phyloP scores from a whole-genome alignment of 1,140 invertebrate species.

The Hermetia illucens region DNA sequence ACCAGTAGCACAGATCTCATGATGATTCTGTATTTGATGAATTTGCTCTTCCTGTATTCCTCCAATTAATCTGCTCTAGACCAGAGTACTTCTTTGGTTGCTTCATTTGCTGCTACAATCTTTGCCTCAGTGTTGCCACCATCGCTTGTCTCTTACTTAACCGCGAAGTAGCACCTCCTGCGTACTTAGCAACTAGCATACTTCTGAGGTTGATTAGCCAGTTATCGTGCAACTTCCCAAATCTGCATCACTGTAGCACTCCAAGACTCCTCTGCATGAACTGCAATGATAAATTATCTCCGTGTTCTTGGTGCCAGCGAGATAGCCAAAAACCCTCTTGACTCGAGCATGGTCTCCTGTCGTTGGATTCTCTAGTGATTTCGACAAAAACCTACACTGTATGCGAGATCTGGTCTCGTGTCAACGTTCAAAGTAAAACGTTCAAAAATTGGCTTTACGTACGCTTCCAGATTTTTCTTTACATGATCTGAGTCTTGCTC shows the following conservation, averaged over 20 bases:
- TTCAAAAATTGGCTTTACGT: conserved; percentile 21
- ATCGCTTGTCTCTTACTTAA: conserved; percentile 22
- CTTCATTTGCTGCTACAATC: conserved; percentile 29
- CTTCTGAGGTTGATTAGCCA: conserved; percentile 19
- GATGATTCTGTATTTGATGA: too few species aligned
- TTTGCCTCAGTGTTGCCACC: conserved; percentile 32
- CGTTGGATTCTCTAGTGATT: conserved; percentile 25
- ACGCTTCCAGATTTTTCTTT: conserved; percentile 18
- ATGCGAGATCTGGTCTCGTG: conserved; percentile 29
- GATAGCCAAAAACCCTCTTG: conserved; percentile 23
- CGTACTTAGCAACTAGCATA: conserved; percentile 16
- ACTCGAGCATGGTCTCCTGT: conserved; percentile 16
- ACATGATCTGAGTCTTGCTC: too few species aligned
- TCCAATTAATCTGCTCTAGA: conserved; percentile 11
- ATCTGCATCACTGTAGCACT: conserved; percentile 26
- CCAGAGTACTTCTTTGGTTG: conserved; percentile 27
- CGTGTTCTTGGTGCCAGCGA: conserved; percentile 16
- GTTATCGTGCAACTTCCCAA: conserved; percentile 20
- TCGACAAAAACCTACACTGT: conserved; percentile 19
- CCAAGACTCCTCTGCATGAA: conserved; percentile 7
- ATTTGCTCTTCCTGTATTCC: too few species aligned
- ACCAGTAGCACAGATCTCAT: too few species aligned
- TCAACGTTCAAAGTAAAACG: conserved; percentile 20
- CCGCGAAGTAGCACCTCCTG: conserved; percentile 21
- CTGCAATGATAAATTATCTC: conserved; percentile 15